Percentiles rank a stretch among this genome's conserved stretches.
These are phyloP conservation scores for Callaeas wilsoni DNA, from an alignment of 2,113 vertebrate genomes.

Conservation along the genomic window DNA sequence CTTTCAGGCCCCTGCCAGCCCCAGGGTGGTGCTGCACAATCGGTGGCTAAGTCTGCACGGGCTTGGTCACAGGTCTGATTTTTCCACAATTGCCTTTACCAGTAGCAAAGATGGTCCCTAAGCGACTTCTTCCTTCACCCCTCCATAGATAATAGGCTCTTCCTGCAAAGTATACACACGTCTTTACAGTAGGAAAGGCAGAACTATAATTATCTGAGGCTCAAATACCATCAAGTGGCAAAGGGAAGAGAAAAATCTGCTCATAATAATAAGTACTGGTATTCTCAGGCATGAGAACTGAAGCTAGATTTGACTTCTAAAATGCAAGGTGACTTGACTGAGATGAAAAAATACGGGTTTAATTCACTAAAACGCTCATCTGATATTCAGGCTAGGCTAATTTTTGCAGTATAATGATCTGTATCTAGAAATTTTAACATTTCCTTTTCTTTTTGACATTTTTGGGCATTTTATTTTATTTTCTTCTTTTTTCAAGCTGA, in stretches of 20 bases:
- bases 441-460: background rate
- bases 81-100: background rate
- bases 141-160: background rate
- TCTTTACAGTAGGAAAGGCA: background rate
- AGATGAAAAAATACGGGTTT: background rate
- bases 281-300: background rate
- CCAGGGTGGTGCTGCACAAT: fast-evolving
- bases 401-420: background rate
- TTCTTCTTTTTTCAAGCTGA: background rate
- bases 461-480: background rate
- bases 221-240: background rate
- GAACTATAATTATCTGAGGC: background rate
- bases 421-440: background rate
- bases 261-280: background rate
- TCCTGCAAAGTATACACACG: background rate
- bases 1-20: background rate
- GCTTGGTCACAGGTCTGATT: background rate
- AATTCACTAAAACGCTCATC: background rate
- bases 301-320: background rate
- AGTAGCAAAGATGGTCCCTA: background rate
- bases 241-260: background rate
- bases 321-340: background rate
- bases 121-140: background rate
- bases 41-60: background rate
- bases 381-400: background rate